Evolutionary conservation across 2,113 vertebrate genomes (phyloP).

Genomic region (Phrynocephalus versicolor): DNA sequence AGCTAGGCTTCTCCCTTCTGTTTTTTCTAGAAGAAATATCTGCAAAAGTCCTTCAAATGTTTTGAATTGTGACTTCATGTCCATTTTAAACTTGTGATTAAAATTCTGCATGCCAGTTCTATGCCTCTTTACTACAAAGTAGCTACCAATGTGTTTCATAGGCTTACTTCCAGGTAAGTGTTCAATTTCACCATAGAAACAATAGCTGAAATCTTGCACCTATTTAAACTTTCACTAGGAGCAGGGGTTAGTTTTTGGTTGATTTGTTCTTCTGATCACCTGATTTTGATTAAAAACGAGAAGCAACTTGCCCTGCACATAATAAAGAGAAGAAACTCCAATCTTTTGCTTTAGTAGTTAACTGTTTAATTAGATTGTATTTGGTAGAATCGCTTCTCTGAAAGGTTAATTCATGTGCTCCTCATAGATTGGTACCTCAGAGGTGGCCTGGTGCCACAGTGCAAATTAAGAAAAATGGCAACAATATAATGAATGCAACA

Average conservation of each 20-base stretch:
- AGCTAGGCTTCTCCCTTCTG: background rate
- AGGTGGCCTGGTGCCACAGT: background rate
- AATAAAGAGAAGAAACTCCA: background rate
- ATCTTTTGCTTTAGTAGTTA: background rate
- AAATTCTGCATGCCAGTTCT: background rate
- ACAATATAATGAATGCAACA: background rate
- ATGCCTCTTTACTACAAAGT: background rate
- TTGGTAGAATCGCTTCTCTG: background rate
- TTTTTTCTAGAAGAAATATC: background rate
- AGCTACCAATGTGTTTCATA: background rate
- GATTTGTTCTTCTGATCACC: background rate
- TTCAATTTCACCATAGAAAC: no score
- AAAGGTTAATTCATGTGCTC: background rate
- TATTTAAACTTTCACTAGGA: background rate
- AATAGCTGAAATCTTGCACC: no score
- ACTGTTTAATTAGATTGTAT: background rate
- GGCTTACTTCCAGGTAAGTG: background rate
- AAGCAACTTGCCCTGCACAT: background rate
- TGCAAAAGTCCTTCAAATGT: background rate
- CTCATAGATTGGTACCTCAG: background rate
- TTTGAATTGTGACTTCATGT: background rate
- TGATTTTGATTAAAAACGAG: background rate
- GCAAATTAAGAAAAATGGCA: background rate
- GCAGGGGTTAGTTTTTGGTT: background rate
- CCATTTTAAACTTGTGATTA: background rate